phyloP scores from a whole-genome alignment of 2,113 vertebrate species.

The Lophotis ruficrista region DNA sequence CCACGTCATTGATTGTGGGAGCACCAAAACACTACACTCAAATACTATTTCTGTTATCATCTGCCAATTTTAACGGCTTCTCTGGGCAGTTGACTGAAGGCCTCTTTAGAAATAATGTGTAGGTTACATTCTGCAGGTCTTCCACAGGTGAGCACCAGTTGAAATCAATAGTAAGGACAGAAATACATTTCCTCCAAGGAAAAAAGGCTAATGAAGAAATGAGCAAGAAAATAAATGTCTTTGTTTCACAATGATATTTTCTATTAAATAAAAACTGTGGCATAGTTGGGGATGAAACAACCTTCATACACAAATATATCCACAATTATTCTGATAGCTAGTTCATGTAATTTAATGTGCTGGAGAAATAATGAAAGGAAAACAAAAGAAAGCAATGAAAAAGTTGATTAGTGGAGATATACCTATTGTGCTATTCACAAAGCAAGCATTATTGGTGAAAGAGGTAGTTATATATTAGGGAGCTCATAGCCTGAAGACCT shows the following conservation, averaged over 20 bases:
- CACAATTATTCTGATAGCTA: not conserved
- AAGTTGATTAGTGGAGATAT: not conserved
- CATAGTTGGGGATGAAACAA: not conserved
- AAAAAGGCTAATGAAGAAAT: not conserved
- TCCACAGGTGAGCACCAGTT: not conserved
- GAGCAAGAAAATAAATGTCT: not conserved
- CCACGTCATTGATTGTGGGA: conserved; percentile 1
- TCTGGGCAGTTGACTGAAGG: not conserved
- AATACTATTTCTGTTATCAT: not conserved
- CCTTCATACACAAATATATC: not conserved
- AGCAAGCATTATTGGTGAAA: conserved; percentile 13
- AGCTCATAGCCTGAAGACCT: conserved; percentile 36
- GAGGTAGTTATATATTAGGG: conserved; percentile 34
- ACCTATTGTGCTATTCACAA: conserved; percentile 42
- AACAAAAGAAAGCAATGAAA: not conserved
- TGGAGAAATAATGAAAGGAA: not conserved
- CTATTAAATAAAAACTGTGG: not conserved
- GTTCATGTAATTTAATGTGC: not conserved
- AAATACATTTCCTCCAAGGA: not conserved
- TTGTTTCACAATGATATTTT: not conserved
- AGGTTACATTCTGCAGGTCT: not conserved
- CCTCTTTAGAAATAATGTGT: not conserved
- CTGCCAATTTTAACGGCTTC: not conserved
- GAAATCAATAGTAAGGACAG: not conserved
- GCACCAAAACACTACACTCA: not conserved